Evolutionary conservation across 2,797 vertebrate genomes (phyloP).

Genomic region (Luscinia megarhynchos): DNA sequence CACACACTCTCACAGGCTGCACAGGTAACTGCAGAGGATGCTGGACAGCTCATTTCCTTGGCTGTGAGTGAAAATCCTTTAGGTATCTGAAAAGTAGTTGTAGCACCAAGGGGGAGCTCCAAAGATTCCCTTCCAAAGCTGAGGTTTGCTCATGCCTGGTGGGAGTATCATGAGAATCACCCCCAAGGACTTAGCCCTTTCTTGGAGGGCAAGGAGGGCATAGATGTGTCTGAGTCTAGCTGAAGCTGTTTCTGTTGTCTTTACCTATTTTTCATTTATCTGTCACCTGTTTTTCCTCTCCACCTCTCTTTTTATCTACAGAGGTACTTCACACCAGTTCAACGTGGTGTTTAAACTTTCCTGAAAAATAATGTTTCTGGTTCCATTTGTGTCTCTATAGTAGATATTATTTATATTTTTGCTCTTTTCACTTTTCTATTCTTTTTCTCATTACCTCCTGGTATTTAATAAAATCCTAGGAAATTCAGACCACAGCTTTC

Average conservation of each 20-base stretch:
- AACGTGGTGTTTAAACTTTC: neutral
- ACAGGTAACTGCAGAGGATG: neutral
- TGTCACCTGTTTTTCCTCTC: neutral
- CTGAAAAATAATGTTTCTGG: neutral
- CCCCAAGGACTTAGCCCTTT: neutral
- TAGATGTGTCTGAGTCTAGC: neutral
- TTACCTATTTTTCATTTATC: neutral
- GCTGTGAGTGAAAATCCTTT: neutral
- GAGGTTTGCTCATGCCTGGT: neutral
- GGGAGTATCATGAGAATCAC: neutral
- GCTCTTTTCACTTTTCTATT: neutral
- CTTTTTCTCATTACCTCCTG: too few species aligned
- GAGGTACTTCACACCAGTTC: neutral
- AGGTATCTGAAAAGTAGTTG: neutral
- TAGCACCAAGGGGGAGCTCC: neutral
- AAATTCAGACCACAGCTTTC: neutral
- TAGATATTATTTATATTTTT: neutral
- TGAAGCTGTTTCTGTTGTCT: neutral
- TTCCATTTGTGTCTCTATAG: neutral
- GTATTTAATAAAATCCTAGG: neutral
- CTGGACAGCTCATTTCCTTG: neutral
- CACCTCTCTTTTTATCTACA: neutral
- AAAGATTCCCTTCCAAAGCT: neutral
- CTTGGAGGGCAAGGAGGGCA: neutral
- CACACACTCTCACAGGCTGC: rapidly evolving